phyloP scores from a whole-genome alignment of 1,140 invertebrate genomes.

The Calycopis cecrops region DNA sequence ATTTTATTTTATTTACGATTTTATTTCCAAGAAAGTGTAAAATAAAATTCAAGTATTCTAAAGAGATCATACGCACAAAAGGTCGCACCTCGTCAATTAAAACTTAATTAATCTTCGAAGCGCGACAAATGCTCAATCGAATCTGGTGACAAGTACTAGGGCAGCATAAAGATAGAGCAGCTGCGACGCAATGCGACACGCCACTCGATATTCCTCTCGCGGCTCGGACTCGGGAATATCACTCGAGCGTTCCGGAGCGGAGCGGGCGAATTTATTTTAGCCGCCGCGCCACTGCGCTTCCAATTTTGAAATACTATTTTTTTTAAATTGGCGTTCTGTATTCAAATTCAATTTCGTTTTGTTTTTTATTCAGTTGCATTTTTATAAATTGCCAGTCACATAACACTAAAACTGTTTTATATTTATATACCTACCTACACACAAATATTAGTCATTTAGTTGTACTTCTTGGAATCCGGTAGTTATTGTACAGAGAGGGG shows the following conservation, averaged over 20 bases:
- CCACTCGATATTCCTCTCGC: constrained; percentile 27
- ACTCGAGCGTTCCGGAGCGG: background rate
- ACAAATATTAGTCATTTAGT: constrained; percentile 44
- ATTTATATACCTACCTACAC: constrained; percentile 15
- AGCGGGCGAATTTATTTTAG: background rate
- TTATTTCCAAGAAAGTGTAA: background rate
- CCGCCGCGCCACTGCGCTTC: too few species aligned
- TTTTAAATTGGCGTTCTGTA: too few species aligned
- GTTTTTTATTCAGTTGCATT: too few species aligned
- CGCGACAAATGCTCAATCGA: constrained; percentile 63
- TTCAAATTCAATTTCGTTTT: too few species aligned
- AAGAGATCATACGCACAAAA: background rate
- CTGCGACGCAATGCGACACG: constrained; percentile 12
- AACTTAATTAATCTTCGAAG: constrained; percentile 34
- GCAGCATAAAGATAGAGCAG: constrained; percentile 41
- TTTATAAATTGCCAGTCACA: constrained; percentile 1
- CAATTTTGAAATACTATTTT: too few species aligned
- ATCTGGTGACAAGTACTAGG: constrained; percentile 68
- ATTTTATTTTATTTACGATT: background rate
- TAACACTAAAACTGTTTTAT: too few species aligned
- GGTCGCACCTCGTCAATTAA: constrained; percentile 1
- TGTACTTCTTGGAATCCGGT: constrained; percentile 51
- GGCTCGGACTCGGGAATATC: constrained; percentile 22
- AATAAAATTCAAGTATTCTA: background rate
- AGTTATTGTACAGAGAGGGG: constrained; percentile 51